These are phyloP conservation scores for Odontomyia ornata DNA, from an alignment of 2,888 invertebrate genomes.

Conservation along the genomic window DNA sequence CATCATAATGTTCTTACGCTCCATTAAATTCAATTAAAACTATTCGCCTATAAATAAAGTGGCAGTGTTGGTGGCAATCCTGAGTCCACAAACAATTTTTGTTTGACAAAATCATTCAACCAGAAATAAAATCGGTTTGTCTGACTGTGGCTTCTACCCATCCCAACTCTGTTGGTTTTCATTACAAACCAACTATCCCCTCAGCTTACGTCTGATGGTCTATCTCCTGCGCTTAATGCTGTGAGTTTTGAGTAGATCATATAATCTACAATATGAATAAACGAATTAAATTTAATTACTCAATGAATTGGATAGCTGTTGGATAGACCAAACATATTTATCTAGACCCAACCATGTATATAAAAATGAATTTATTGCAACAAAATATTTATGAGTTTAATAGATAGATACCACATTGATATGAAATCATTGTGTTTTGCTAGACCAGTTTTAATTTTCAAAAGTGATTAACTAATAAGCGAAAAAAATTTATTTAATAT, in stretches of 20 bases:
- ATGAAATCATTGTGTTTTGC: neutral
- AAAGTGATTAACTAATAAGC: slow-evolving; percentile 30
- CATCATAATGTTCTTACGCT: slow-evolving; percentile 24
- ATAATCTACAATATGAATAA: neutral
- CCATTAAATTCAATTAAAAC: slow-evolving; percentile 40
- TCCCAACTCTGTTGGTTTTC: too few relatives aligned
- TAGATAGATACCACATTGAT: neutral
- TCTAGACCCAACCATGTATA: too few relatives aligned
- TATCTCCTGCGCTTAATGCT: neutral
- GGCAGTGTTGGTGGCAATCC: neutral
- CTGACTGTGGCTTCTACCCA: neutral
- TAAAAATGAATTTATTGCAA: too few relatives aligned
- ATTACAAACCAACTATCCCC: too few relatives aligned
- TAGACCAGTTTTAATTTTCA: neutral
- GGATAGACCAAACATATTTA: too few relatives aligned
- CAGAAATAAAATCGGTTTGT: slow-evolving; percentile 29
- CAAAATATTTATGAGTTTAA: too few relatives aligned
- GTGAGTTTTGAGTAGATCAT: neutral
- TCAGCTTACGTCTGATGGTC: neutral
- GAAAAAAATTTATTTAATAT: slow-evolving; percentile 18
- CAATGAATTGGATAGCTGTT: neutral
- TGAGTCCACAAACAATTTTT: slow-evolving; percentile 7
- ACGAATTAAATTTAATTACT: slow-evolving; percentile 32
- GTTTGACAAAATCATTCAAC: slow-evolving; percentile 26
- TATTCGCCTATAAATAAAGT: slow-evolving; percentile 1